A percentile compares a stretch with the other conserved stretches of the same genome.
These are phyloP conservation scores for Parnassius glacialis DNA, from an alignment of 2,888 invertebrate species.

Conservation along the genomic window DNA sequence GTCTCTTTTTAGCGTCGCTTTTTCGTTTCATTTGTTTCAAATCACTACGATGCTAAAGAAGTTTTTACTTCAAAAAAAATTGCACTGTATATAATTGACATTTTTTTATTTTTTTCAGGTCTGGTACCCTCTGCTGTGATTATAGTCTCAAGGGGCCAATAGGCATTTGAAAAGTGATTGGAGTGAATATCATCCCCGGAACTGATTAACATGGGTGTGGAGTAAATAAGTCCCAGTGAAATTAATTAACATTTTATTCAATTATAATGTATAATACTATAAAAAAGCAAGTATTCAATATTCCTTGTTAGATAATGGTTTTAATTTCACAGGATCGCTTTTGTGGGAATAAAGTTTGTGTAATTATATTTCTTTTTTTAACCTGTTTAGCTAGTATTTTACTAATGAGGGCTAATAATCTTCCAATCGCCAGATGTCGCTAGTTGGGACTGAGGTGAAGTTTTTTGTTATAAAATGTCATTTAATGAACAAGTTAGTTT, in stretches of 20 bases:
- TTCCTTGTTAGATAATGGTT: conserved; percentile 9
- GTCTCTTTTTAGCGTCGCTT: no score
- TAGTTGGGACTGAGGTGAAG: no score
- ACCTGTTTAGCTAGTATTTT: no score
- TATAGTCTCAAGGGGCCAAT: conserved; percentile 84
- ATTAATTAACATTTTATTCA: not conserved
- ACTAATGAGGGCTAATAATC: no score
- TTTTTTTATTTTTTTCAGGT: conserved; percentile 74
- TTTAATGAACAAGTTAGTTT: no score
- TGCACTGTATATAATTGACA: no score
- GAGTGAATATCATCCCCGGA: conserved; percentile 5
- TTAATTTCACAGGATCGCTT: conserved; percentile 2
- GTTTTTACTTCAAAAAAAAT: no score
- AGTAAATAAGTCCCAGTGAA: conserved; percentile 1
- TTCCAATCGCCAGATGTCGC: no score
- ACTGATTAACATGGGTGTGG: conserved; percentile 10
- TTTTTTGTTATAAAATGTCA: no score
- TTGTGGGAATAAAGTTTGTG: conserved; percentile 37
- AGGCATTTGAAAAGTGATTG: conserved; percentile 9
- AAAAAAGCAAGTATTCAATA: conserved; percentile 4
- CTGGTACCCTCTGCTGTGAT: conserved; percentile 92
- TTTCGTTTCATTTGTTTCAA: no score
- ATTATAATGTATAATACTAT: conserved; percentile 13
- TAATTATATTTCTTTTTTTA: conserved; percentile 24
- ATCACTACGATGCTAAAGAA: no score